These are phyloP conservation scores for Odontophorus gujanensis DNA, from an alignment of 2,113 vertebrate genomes.

Conservation along the genomic window DNA sequence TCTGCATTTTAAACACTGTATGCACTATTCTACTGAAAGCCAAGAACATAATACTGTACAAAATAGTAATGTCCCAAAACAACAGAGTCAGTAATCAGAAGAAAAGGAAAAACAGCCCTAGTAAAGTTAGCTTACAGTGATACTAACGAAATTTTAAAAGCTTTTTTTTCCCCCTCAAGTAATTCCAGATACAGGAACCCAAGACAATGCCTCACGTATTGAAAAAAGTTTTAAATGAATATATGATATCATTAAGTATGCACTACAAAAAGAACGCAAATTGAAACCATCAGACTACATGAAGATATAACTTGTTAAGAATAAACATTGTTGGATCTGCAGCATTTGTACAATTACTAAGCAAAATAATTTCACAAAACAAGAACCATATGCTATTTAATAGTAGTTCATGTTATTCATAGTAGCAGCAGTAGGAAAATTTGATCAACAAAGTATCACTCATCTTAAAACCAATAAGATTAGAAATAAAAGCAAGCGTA, in stretches of 20 bases:
- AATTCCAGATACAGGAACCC: not conserved
- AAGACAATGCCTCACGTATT: not conserved
- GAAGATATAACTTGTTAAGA: not conserved
- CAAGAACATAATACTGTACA: not conserved
- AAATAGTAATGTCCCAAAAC: not conserved
- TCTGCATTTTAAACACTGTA: not conserved
- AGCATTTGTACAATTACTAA: not conserved
- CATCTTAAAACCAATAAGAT: not conserved
- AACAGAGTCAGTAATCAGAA: not conserved
- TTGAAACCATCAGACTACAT: not conserved
- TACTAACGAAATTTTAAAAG: not conserved
- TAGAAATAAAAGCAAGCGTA: not conserved
- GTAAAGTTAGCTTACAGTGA: not conserved
- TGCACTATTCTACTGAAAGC: not conserved
- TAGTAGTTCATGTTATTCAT: not conserved
- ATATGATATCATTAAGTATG: not conserved
- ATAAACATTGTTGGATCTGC: not conserved
- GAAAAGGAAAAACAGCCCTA: not conserved
- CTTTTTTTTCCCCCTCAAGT: not conserved
- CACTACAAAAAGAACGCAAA: not conserved
- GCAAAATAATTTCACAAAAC: not conserved
- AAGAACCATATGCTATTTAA: not conserved
- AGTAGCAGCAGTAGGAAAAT: not conserved
- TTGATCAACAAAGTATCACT: not conserved
- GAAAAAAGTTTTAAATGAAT: too few species aligned